Conservation (phyloP, 1,140 invertebrate genomes). For the Drosophila dunni region DNA sequence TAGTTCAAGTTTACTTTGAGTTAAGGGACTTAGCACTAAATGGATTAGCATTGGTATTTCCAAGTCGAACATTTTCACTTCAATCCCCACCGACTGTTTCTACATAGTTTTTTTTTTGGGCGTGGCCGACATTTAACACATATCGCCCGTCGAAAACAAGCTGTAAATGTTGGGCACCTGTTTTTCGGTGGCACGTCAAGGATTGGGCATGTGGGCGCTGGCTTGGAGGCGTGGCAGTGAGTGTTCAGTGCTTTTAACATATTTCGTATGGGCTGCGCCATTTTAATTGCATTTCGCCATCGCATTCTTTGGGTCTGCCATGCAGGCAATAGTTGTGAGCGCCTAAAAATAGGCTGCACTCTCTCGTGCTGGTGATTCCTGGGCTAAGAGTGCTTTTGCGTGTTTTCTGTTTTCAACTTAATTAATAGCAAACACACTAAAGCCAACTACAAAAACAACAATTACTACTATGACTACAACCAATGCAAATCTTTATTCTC, state of each 20-base stretch:
- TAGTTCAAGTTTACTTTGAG: no score
- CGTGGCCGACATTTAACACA: constrained; percentile 76
- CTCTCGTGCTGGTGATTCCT: constrained; percentile 5
- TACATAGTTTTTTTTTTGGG: constrained; percentile 34
- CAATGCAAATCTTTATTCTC: constrained; percentile 52
- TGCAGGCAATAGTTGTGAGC: constrained; percentile 45
- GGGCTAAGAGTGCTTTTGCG: constrained; percentile 77
- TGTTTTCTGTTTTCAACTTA: constrained; percentile 80
- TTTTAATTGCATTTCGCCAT: constrained; percentile 76
- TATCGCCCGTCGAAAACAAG: constrained; percentile 73
- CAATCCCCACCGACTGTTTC: not conserved
- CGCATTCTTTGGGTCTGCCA: constrained; percentile 56
- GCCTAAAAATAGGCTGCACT: constrained; percentile 69
- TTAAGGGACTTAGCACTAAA: no score
- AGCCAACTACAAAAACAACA: constrained; percentile 27
- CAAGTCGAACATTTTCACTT: no score
- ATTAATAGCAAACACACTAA: constrained; percentile 76
- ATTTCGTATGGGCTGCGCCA: constrained; percentile 62
- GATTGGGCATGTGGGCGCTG: not conserved
- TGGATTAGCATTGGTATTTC: no score
- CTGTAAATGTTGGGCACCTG: constrained; percentile 68
- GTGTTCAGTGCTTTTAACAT: constrained; percentile 49
- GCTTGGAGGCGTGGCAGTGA: not conserved
- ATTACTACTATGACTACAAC: constrained; percentile 11
- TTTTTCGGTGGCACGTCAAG: constrained; percentile 28